Conservation (phyloP, 2,797 vertebrate species). For the Phalanger gymnotis region DNA sequence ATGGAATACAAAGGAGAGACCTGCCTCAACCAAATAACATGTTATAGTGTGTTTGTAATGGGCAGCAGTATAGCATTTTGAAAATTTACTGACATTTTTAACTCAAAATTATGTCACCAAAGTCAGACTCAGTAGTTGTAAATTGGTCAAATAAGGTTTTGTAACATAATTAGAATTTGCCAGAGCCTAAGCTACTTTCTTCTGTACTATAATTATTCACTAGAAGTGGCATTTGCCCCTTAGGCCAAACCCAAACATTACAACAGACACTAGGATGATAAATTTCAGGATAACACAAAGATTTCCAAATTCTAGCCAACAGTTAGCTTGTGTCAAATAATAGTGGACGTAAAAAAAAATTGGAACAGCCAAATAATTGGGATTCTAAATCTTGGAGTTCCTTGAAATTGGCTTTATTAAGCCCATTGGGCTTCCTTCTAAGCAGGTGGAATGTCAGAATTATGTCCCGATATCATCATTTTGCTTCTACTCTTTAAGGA, state of each 20-base stretch:
- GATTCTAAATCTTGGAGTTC: conserved; percentile 21
- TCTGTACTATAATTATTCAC: background rate
- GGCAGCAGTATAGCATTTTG: conserved; percentile 33
- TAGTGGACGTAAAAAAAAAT: conserved; percentile 22
- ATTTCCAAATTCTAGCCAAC: background rate
- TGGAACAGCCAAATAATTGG: conserved; percentile 12
- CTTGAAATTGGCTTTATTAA: conserved; percentile 19
- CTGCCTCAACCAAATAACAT: background rate
- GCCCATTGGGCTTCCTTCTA: background rate
- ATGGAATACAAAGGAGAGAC: background rate
- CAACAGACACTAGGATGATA: conserved; percentile 31
- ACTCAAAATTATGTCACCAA: conserved; percentile 9
- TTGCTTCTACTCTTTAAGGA: background rate
- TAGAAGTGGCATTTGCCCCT: conserved; percentile 10
- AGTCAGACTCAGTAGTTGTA: background rate
- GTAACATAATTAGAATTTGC: conserved; percentile 29
- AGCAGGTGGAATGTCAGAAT: background rate
- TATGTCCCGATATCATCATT: background rate
- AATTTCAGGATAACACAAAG: conserved; percentile 3
- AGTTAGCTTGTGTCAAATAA: conserved; percentile 27
- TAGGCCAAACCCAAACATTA: conserved; percentile 12
- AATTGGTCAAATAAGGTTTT: conserved; percentile 48
- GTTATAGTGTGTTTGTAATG: background rate
- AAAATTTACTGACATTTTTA: conserved; percentile 3
- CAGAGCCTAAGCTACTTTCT: conserved; percentile 5